phyloP scores from a whole-genome alignment of 2,113 vertebrate species.

The Numenius arquata region DNA sequence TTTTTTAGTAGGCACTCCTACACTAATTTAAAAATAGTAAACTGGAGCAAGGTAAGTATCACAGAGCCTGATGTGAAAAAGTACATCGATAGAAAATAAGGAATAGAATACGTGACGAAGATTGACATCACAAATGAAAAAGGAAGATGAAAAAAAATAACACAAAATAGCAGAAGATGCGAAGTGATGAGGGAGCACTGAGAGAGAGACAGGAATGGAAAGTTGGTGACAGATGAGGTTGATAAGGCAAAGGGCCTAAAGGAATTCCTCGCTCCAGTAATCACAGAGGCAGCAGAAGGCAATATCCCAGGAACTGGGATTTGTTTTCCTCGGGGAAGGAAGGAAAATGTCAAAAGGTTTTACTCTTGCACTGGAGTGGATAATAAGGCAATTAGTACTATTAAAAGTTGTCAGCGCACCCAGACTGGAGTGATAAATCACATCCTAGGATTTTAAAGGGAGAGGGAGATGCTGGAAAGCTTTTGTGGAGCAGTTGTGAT shows the following conservation, averaged over 20 bases:
- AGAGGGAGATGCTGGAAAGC: neutral
- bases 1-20: neutral
- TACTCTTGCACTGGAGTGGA: conserved; percentile 35
- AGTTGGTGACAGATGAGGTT: conserved; percentile 57
- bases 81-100: neutral
- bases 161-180: neutral
- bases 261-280: conserved; percentile 59
- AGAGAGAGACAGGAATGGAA: neutral
- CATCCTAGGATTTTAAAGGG: neutral
- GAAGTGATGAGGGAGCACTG: neutral
- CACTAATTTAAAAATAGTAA: conserved; percentile 41
- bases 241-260: conserved; percentile 32
- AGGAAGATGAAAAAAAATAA: neutral
- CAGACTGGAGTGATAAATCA: conserved; percentile 23
- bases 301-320: conserved; percentile 42
- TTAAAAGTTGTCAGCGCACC: conserved; percentile 25
- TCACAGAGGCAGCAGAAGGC: conserved; percentile 58
- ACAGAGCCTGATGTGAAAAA: neutral
- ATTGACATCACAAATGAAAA: neutral
- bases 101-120: conserved; percentile 32
- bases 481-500: neutral
- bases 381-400: conserved; percentile 58
- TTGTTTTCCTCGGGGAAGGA: conserved; percentile 51
- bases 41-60: conserved; percentile 24
- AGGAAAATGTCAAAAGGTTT: conserved; percentile 63